A percentile compares a stretch with the other conserved stretches of the same genome.
Evolutionary conservation across 2,797 vertebrate genomes (phyloP).

Genomic region (Phalanger gymnotis): DNA sequence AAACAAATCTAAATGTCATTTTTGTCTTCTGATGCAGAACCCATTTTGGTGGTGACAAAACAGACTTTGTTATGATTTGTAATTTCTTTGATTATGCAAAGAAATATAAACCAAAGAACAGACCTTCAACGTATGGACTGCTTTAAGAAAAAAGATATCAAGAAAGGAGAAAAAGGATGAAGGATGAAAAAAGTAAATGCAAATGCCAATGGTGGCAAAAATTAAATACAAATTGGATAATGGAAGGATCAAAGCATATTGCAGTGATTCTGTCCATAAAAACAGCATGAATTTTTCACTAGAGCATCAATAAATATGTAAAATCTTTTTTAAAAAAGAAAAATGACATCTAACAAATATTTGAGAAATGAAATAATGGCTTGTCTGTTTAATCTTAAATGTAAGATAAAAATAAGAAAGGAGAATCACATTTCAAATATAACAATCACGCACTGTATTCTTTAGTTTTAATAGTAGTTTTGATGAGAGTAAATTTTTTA

Average conservation of each 20-base stretch:
- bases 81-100: constrained; percentile 84
- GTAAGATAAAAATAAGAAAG: neutral
- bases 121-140: constrained; percentile 85
- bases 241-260: neutral
- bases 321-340: neutral
- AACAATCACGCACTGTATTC: neutral
- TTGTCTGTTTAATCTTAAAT: neutral
- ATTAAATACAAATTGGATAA: neutral
- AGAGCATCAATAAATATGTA: neutral
- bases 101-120: constrained; percentile 97
- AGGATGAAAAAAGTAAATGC: neutral
- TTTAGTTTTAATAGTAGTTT: constrained; percentile 41
- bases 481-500: neutral
- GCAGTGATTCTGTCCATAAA: neutral
- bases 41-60: constrained; percentile 96
- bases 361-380: neutral
- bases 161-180: neutral
- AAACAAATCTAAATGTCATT: constrained; percentile 95
- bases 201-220: neutral
- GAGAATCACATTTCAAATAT: neutral
- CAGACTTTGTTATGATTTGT: constrained; percentile 94
- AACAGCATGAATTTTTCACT: neutral
- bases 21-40: constrained; percentile 97
- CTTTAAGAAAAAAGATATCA: neutral
- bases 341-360: neutral